phyloP scores from a whole-genome alignment of 2,797 vertebrate genomes.

The Acipenser transmontanus region DNA sequence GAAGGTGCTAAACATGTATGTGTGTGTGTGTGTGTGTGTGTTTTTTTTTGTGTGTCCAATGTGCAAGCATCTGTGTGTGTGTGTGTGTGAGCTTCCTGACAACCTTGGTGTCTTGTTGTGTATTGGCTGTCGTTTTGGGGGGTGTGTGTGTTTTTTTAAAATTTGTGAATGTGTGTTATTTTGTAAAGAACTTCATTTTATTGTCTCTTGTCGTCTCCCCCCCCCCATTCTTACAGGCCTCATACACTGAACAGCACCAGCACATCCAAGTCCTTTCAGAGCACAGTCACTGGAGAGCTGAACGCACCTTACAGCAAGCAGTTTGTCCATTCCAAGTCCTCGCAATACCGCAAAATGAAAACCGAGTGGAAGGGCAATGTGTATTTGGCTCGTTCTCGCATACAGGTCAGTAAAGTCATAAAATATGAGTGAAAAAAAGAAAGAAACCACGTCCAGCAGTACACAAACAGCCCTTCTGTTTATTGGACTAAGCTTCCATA shows the following conservation, averaged over 20 bases:
- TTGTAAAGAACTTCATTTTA: constrained; percentile 47
- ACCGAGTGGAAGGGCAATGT: constrained; percentile 95
- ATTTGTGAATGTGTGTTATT: constrained; percentile 35
- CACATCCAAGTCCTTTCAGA: constrained; percentile 89
- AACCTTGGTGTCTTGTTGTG: not conserved
- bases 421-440: no score
- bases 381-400: constrained; percentile 85
- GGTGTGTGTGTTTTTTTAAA: not conserved
- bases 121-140: not conserved
- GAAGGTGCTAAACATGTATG: no score
- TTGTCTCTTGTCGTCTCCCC: constrained; percentile 15
- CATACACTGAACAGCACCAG: constrained; percentile 82
- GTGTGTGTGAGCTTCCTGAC: not conserved
- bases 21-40: no score
- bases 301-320: constrained; percentile 88
- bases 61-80: no score
- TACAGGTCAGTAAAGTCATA: constrained; percentile 70
- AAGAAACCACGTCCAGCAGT: no score
- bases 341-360: constrained; percentile 97
- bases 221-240: constrained; percentile 58
- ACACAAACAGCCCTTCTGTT: no score
- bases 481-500: no score
- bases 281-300: constrained; percentile 83
- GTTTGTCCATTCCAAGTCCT: constrained; percentile 97
- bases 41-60: no score